Evolutionary conservation across 1,140 invertebrate genomes (phyloP), one percentile per base, ranked within the genome.

Genomic region (Lordiphosa mommai): DNA sequence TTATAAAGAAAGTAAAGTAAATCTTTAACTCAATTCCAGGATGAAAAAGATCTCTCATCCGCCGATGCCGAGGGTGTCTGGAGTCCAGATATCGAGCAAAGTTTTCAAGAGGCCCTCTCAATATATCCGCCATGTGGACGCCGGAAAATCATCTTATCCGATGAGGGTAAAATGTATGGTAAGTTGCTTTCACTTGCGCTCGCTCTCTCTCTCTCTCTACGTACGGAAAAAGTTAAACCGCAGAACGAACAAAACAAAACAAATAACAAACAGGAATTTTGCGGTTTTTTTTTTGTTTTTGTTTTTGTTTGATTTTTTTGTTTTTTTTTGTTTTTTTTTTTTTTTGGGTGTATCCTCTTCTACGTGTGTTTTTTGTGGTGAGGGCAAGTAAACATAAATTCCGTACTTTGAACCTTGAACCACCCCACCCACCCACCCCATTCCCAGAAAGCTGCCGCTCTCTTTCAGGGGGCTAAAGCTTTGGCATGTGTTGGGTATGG

Each of bases 161-260:
- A 99, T 90, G 98, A 99, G 91, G 99, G 99, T 88, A 99, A 99
- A 94, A 99, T 99, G 99, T 99, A 99, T 92, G 98, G 98, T 99
- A 92, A 97, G 97, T 95, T n/a, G 12, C n/a, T n/a, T 13, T 56
- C 23, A 41, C n/a, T 6, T 23, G 23, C 13, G 20, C 1, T 23
- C 17, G 10, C 3, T 3, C n/a, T 10, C 32, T 5, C 2, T 16
- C 9, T 8, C 3, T 38, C 8, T 43, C 23, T 43, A 20, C 13
- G 16, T 17, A 10, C 40, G 20, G 27, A 43, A 41, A 40, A 40
- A 43, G 40, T 43, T 43, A 27, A 27, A 43, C 40, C 44, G 30
- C 44, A 47, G 16, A 47, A 44, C 5, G 14, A 5, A 44, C 12
- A 44, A 44, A 44, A 29, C 20, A 23, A 47, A 47, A 47, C 27